Evolutionary conservation across 2,888 invertebrate species (phyloP).

Genomic region (Deroplatys truncata): DNA sequence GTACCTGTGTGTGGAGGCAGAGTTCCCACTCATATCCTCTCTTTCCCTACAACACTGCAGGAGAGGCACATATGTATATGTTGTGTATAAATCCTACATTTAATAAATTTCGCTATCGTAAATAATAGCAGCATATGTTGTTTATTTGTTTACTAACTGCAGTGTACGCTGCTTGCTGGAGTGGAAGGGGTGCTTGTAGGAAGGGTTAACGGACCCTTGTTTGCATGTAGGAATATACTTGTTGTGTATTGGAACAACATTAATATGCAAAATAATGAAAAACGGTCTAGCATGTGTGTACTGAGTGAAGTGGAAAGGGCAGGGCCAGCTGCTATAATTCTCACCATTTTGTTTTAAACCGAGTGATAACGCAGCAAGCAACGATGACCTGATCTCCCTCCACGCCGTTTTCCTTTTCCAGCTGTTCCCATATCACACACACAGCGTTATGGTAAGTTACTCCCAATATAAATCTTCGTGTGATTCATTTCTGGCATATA

Average conservation of each 20-base stretch:
- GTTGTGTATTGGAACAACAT: slow-evolving; percentile 21
- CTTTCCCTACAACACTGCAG: neutral
- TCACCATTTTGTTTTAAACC: slow-evolving; percentile 17
- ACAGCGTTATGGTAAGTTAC: neutral
- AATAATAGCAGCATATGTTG: neutral
- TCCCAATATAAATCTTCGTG: too few relatives aligned
- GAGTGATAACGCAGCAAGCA: neutral
- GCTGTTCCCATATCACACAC: neutral
- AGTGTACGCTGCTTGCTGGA: neutral
- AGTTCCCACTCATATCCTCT: neutral
- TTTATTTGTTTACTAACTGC: slow-evolving; percentile 7
- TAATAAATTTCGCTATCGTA: slow-evolving; percentile 20
- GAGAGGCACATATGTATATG: neutral
- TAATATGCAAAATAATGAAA: slow-evolving; percentile 29
- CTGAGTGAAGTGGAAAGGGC: neutral
- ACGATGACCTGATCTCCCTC: neutral
- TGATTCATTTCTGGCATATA: too few relatives aligned
- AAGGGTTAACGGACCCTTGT: neutral
- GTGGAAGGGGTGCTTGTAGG: neutral
- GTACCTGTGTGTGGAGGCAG: neutral
- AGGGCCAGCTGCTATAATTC: slow-evolving; percentile 3
- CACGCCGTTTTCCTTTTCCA: neutral
- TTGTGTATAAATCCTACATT: slow-evolving; percentile 16
- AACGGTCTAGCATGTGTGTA: slow-evolving; percentile 16
- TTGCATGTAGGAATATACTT: neutral